Percentiles rank a stretch among this genome's conserved stretches.
Conservation (phyloP, 2,888 invertebrate genomes). For the Lochmaea capreae region DNA sequence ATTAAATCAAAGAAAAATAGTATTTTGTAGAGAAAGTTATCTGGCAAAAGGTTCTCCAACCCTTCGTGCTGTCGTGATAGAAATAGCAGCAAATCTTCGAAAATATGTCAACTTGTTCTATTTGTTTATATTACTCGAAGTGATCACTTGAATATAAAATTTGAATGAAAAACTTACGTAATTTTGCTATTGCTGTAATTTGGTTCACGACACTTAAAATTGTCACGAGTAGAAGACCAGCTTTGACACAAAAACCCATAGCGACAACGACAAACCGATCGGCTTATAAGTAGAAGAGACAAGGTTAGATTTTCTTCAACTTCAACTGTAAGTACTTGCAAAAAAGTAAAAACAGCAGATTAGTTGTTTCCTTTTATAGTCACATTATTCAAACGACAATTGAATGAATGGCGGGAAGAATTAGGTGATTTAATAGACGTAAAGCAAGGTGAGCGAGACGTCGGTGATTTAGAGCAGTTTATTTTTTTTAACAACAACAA, state of each 20-base stretch:
- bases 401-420: not conserved
- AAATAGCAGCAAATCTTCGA: no score
- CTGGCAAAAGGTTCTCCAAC: no score
- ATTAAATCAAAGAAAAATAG: no score
- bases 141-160: not conserved
- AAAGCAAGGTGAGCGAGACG: not conserved
- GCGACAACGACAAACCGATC: slow-evolving; percentile 9
- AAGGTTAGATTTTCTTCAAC: slow-evolving; percentile 30
- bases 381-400: slow-evolving; percentile 3
- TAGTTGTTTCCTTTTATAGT: slow-evolving; percentile 7
- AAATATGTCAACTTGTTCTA: not conserved
- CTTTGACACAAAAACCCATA: slow-evolving; percentile 38
- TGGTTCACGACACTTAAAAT: slow-evolving; percentile 15
- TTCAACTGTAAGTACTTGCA: not conserved
- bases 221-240: slow-evolving; percentile 26
- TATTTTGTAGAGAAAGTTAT: no score
- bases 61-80: no score
- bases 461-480: not conserved
- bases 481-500: not conserved
- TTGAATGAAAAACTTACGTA: slow-evolving; percentile 31
- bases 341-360: not conserved
- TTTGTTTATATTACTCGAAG: not conserved
- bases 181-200: slow-evolving; percentile 21
- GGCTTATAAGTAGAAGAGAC: slow-evolving; percentile 9
- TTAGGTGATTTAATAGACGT: not conserved